Evolutionary conservation across 2,113 vertebrate species (phyloP).

Genomic region (Centrocercus urophasianus): DNA sequence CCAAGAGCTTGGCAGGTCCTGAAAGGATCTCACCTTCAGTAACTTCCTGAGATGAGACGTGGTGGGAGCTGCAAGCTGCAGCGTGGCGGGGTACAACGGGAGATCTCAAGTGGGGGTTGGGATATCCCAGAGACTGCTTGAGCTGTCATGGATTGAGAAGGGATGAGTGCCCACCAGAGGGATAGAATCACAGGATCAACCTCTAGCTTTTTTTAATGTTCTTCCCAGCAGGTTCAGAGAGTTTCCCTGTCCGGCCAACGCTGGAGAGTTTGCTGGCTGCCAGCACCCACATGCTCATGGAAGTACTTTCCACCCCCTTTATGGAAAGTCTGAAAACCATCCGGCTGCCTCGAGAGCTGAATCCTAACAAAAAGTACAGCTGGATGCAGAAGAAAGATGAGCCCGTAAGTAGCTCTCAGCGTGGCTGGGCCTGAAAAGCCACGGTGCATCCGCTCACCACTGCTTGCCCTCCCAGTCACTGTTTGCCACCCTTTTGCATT

Average conservation of each 20-base stretch:
- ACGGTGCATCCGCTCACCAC: neutral
- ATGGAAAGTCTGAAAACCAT: slow-evolving; percentile 85
- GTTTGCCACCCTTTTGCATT: neutral
- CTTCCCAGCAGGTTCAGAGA: slow-evolving; percentile 63
- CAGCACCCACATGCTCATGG: slow-evolving; percentile 91
- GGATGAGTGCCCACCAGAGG: neutral
- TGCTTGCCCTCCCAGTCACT: neutral
- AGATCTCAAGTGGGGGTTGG: neutral
- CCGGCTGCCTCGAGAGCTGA: slow-evolving; percentile 88
- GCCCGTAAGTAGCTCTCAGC: slow-evolving; percentile 79
- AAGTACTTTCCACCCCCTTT: slow-evolving; percentile 86
- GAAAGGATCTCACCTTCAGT: slow-evolving; percentile 65
- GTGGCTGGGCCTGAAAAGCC: neutral
- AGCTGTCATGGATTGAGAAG: neutral
- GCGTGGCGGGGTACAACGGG: neutral
- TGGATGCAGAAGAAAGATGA: slow-evolving; percentile 97
- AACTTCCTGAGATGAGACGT: slow-evolving; percentile 45
- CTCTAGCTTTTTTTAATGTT: neutral
- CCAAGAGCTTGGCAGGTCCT: slow-evolving; percentile 61
- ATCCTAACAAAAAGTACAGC: slow-evolving; percentile 96
- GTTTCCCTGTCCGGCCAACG: slow-evolving; percentile 77
- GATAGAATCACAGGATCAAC: neutral
- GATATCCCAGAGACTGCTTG: neutral
- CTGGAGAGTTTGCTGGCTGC: slow-evolving; percentile 91
- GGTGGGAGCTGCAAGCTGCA: slow-evolving; percentile 14